phyloP scores from a whole-genome alignment of 2,113 vertebrate species.

The Pao palembangensis region DNA sequence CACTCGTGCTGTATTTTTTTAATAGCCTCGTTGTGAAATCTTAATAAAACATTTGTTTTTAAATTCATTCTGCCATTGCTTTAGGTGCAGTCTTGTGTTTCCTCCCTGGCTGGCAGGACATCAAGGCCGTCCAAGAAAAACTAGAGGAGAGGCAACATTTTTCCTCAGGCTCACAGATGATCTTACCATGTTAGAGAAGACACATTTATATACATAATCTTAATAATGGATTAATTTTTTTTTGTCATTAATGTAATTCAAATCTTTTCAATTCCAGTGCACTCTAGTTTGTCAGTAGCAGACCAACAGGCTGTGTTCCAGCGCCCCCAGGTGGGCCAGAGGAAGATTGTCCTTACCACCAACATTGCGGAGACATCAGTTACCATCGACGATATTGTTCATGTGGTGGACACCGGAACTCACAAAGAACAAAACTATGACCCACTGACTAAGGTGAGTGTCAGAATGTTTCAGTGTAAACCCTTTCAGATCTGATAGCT shows the following conservation, averaged over 20 bases:
- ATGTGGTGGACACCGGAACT: conserved; percentile 89
- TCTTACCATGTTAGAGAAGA: conserved; percentile 85
- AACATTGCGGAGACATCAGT: conserved; percentile 97
- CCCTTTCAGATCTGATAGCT: neutral
- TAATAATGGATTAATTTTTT: neutral
- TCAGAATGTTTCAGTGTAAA: neutral
- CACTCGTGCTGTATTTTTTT: neutral
- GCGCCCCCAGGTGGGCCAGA: conserved; percentile 76
- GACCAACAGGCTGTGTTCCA: conserved; percentile 94
- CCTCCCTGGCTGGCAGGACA: conserved; percentile 96
- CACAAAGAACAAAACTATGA: conserved; percentile 96
- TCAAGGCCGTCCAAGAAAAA: conserved; percentile 86
- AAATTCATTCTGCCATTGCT: neutral
- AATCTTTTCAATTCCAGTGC: conserved; percentile 73
- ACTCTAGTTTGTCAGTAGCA: conserved; percentile 92
- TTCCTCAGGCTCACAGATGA: conserved; percentile 78
- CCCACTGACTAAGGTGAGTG: conserved; percentile 84
- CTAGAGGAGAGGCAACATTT: conserved; percentile 75
- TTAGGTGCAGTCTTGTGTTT: conserved; percentile 95
- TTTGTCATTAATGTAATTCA: neutral
- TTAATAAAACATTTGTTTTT: too few relatives aligned
- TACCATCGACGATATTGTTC: conserved; percentile 95
- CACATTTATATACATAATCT: neutral
- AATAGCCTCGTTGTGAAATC: too few relatives aligned
- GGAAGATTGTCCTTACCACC: conserved; percentile 92